Evolutionary conservation across 2,888 invertebrate species (phyloP).

Genomic region (Dorcus hopei): DNA sequence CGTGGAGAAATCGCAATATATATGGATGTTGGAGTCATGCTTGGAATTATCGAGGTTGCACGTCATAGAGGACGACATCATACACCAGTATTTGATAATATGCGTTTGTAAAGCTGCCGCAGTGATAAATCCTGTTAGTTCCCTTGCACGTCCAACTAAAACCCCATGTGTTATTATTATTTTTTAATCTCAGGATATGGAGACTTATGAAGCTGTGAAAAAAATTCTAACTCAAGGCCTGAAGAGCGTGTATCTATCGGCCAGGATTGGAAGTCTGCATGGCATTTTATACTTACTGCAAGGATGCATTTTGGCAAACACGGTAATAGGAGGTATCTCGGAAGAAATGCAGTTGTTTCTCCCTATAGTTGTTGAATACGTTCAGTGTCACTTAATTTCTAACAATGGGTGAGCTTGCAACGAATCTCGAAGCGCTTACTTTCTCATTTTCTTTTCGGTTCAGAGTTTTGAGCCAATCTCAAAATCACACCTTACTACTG

Average conservation of each 20-base stretch:
- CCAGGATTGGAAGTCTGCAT: constrained; percentile 62
- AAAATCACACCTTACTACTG: constrained; percentile 65
- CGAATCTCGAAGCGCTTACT: background rate
- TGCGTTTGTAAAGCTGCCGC: constrained; percentile 68
- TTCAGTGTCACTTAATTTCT: constrained; percentile 51
- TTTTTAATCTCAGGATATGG: constrained; percentile 51
- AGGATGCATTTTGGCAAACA: constrained; percentile 51
- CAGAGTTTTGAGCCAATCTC: constrained; percentile 44
- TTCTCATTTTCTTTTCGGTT: constrained; percentile 14
- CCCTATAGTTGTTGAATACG: constrained; percentile 54
- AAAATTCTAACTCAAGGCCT: constrained; percentile 59
- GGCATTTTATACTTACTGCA: constrained; percentile 67
- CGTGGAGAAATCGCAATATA: constrained; percentile 71
- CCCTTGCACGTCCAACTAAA: background rate
- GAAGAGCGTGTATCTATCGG: constrained; percentile 60
- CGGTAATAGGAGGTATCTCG: constrained; percentile 47
- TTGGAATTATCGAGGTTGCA: constrained; percentile 65
- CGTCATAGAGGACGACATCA: constrained; percentile 71
- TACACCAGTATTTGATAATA: constrained; percentile 67
- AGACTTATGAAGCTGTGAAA: constrained; percentile 59
- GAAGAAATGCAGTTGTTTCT: constrained; percentile 54
- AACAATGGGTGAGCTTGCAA: constrained; percentile 40
- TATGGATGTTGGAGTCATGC: constrained; percentile 74
- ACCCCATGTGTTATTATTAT: no score
- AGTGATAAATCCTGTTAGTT: constrained; percentile 58